Evolutionary conservation across 2,888 invertebrate species (phyloP).

Genomic region (Halictus quadricinctus): DNA sequence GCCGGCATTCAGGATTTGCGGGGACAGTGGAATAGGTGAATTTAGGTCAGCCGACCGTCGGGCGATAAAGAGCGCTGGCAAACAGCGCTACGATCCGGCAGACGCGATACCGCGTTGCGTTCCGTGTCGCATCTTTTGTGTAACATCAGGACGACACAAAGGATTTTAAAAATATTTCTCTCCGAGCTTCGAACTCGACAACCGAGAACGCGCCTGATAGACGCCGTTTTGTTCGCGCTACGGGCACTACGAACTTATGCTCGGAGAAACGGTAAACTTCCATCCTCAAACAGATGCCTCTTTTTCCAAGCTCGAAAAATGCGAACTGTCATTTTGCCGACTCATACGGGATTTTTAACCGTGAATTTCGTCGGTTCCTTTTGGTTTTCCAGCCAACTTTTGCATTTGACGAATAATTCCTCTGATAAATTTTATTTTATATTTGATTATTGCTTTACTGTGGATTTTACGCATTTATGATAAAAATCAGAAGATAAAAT

Average conservation of each 20-base stretch:
- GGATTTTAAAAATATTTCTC: slow-evolving; percentile 29
- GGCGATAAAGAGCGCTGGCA: slow-evolving; percentile 22
- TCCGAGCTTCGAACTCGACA: not conserved
- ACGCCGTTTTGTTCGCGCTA: slow-evolving; percentile 22
- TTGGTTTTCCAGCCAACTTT: not conserved
- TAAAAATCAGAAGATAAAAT: not conserved
- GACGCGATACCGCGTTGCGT: not conserved
- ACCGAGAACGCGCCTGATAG: slow-evolving; percentile 4
- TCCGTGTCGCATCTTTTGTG: slow-evolving; percentile 3
- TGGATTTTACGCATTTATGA: not conserved
- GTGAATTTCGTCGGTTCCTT: not conserved
- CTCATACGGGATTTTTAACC: not conserved
- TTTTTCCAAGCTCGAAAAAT: not conserved
- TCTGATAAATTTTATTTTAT: not conserved
- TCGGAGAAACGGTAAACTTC: not conserved
- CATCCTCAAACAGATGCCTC: not conserved
- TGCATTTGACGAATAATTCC: not conserved
- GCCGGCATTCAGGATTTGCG: slow-evolving; percentile 22
- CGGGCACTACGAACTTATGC: slow-evolving; percentile 16
- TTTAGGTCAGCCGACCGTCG: slow-evolving; percentile 43
- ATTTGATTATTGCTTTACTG: not conserved
- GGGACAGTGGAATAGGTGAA: slow-evolving; percentile 44
- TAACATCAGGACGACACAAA: not conserved
- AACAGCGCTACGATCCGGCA: slow-evolving; percentile 6
- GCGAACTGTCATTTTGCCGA: not conserved